Conservation (phyloP, 1,140 invertebrate species). For the Hyphantria cunea region DNA sequence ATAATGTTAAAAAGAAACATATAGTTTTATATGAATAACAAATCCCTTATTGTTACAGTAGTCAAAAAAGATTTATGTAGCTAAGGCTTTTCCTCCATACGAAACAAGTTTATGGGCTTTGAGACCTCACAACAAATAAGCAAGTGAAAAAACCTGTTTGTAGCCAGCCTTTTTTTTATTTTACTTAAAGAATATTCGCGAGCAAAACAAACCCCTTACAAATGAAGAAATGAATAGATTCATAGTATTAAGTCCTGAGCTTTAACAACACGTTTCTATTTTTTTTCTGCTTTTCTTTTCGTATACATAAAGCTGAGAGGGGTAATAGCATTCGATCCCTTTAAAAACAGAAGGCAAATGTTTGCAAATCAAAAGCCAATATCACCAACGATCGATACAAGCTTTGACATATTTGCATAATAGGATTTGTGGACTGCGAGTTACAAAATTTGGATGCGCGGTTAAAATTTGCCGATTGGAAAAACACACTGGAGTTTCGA, state of each 20-base stretch:
- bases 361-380: constrained; percentile 76
- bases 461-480: neutral
- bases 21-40: no score
- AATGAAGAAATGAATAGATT: constrained; percentile 13
- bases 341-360: constrained; percentile 72
- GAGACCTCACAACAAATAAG: no score
- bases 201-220: neutral
- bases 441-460: constrained; percentile 36
- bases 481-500: constrained; percentile 1
- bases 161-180: no score
- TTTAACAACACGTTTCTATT: neutral
- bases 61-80: no score
- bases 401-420: constrained; percentile 73
- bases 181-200: neutral
- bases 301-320: constrained; percentile 5
- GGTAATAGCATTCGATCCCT: constrained; percentile 41
- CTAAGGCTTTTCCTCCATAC: no score
- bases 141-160: no score
- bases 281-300: neutral
- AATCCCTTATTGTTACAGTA: no score
- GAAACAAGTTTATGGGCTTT: no score
- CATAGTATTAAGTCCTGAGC: constrained; percentile 6
- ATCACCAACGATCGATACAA: constrained; percentile 67
- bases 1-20: no score
- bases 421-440: constrained; percentile 59